These are phyloP conservation scores for Pagetopsis macropterus DNA, from an alignment of 2,797 vertebrate species.

Conservation along the genomic window DNA sequence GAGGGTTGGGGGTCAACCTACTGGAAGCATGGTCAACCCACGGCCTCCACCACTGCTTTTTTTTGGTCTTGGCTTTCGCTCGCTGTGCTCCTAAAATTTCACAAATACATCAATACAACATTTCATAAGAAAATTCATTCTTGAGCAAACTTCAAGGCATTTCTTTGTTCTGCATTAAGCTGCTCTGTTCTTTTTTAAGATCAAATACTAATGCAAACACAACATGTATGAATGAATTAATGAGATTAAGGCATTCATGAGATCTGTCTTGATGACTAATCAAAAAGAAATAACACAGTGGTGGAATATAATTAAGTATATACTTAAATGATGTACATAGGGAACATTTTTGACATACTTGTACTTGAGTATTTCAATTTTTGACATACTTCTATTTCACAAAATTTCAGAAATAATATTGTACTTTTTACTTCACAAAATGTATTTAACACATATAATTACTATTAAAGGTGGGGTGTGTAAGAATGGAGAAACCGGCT, in stretches of 20 bases:
- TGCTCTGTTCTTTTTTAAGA: constrained; percentile 27
- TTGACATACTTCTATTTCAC: no score
- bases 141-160: constrained; percentile 45
- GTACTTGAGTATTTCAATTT: no score
- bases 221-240: constrained; percentile 2
- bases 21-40: constrained; percentile 99
- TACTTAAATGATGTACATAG: no score
- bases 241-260: neutral
- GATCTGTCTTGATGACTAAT: neutral
- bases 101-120: constrained; percentile 93
- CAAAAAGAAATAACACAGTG: constrained; percentile 2
- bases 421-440: no score
- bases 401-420: no score
- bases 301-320: no score
- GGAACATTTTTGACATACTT: no score
- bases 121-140: constrained; percentile 58
- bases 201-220: constrained; percentile 23
- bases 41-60: constrained; percentile 99
- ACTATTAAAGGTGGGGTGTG: no score
- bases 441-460: no score
- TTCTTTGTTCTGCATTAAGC: constrained; percentile 21
- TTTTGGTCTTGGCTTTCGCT: constrained; percentile 99
- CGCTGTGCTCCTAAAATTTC: constrained; percentile 99
- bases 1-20: constrained; percentile 89
- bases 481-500: no score